Evolutionary conservation across 2,797 vertebrate species (phyloP), one percentile per base, ranked within the genome.

Genomic region (Macrochelys suwanniensis): DNA sequence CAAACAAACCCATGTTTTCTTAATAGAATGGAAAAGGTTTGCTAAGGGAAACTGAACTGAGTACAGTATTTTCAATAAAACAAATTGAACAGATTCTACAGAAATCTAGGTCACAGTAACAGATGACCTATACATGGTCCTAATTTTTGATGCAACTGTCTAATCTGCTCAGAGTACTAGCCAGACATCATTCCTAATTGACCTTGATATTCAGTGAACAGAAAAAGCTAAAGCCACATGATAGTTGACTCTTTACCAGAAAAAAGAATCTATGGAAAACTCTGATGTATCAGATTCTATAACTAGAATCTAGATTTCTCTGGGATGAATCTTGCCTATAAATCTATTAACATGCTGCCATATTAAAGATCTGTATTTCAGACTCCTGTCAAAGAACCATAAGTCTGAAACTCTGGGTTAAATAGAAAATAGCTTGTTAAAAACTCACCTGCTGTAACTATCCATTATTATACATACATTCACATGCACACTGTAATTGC

Each of bases 141-240:
- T 97, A 95, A 92, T 98, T 98, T 98, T 98, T 98, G 97, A 98
- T 98, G 95, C 96, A 98, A 98, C 98, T 98, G 98, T 98, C 98
- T 99, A 98, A 99, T 99, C 99, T 98, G 98, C 98, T 98, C 98
- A 95, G 94, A 98, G 97, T 87, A 97, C 97, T 97, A 97, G 94
- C 97, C 98, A 99, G 98, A 98, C 98, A 96, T 98, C 98, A 97
- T 98, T 98, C 98, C 97, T 98, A 98, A 98, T 99, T 98, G 98
- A 98, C 98, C 98, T 98, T 98, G 98, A 99, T 99, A 99, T 98
- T 99, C 98, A 99, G 85, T 99, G 98, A 99, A 97, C 97, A 98
- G 97, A 98, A 97, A 98, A 98, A 98, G 97, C 98, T 98, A 98
- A 97, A 97, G 98, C 87, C 96, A 94, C 97, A 96, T 96, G 95